Percentiles rank a stretch among this genome's conserved stretches.
Conservation (phyloP, 1,140 invertebrate genomes). For the Araneus ventricosus region DNA sequence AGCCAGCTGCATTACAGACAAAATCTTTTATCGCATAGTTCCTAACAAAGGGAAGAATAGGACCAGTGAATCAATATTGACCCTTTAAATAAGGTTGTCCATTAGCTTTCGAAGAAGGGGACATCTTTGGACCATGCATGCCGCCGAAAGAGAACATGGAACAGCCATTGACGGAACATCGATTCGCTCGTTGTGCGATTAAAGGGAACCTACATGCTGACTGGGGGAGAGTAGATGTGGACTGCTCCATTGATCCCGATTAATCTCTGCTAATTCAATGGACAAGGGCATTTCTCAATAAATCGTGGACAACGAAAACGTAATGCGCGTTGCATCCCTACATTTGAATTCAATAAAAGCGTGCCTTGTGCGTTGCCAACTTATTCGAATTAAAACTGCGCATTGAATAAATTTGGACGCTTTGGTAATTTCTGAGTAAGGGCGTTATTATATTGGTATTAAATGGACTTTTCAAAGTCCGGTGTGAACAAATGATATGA, state of each 20-base stretch:
- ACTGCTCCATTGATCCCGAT: constrained; percentile 36
- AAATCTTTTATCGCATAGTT: constrained; percentile 39
- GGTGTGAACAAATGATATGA: too few species aligned
- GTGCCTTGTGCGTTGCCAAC: too few species aligned
- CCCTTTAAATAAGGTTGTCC: constrained; percentile 65
- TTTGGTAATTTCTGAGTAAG: too few species aligned
- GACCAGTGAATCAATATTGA: constrained; percentile 52
- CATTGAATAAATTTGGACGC: too few species aligned
- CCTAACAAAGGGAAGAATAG: constrained; percentile 46
- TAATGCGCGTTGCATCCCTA: background rate
- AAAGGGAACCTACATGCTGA: constrained; percentile 13
- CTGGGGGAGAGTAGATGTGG: constrained; percentile 17
- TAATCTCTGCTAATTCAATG: constrained; percentile 32
- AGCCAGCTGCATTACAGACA: constrained; percentile 14
- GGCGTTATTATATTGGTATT: too few species aligned
- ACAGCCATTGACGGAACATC: constrained; percentile 56
- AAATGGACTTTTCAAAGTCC: too few species aligned
- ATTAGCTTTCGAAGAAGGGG: constrained; percentile 42
- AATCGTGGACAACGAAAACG: background rate
- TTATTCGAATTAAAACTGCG: too few species aligned
- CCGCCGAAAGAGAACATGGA: constrained; percentile 30
- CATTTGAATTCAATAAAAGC: too few species aligned
- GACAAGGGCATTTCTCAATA: background rate
- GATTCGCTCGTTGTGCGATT: constrained; percentile 49
- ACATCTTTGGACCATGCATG: constrained; percentile 10